Evolutionary conservation across 2,113 vertebrate genomes (phyloP).

Genomic region (Cynocephalus volans): DNA sequence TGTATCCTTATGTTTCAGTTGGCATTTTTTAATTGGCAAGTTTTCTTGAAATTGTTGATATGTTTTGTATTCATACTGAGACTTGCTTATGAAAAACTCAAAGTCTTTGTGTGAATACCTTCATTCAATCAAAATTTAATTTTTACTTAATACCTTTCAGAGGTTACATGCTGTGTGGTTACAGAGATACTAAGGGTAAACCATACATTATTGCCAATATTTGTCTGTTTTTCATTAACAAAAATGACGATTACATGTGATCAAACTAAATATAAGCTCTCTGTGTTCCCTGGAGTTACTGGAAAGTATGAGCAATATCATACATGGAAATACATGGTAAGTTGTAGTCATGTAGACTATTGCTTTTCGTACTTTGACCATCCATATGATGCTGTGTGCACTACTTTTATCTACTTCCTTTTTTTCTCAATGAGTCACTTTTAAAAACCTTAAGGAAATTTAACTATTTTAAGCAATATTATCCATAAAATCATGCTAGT

Average conservation of each 20-base stretch:
- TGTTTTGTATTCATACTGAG: slow-evolving; percentile 5
- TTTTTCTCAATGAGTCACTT: neutral
- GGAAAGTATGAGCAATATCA: neutral
- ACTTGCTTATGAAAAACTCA: slow-evolving; percentile 22
- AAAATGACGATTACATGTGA: neutral
- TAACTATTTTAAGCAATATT: slow-evolving; percentile 1
- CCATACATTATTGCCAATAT: neutral
- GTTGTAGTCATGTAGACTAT: neutral
- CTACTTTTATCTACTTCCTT: neutral
- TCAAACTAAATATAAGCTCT: neutral
- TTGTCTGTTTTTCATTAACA: neutral
- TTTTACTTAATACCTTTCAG: slow-evolving; percentile 40
- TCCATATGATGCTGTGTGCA: neutral
- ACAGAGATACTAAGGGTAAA: neutral
- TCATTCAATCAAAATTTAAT: slow-evolving; percentile 22
- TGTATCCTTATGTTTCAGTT: slow-evolving; percentile 29
- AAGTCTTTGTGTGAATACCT: neutral
- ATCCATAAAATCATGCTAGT: neutral
- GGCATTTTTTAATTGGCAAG: slow-evolving; percentile 40
- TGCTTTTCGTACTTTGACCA: neutral
- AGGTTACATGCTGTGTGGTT: neutral
- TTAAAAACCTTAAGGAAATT: neutral
- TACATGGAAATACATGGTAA: too few relatives aligned
- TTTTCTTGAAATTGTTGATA: slow-evolving; percentile 35
- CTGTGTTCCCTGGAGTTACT: neutral